Percentiles rank a stretch among this genome's conserved stretches.
Evolutionary conservation across 2,797 vertebrate species (phyloP).

Genomic region (Coilia nasus): DNA sequence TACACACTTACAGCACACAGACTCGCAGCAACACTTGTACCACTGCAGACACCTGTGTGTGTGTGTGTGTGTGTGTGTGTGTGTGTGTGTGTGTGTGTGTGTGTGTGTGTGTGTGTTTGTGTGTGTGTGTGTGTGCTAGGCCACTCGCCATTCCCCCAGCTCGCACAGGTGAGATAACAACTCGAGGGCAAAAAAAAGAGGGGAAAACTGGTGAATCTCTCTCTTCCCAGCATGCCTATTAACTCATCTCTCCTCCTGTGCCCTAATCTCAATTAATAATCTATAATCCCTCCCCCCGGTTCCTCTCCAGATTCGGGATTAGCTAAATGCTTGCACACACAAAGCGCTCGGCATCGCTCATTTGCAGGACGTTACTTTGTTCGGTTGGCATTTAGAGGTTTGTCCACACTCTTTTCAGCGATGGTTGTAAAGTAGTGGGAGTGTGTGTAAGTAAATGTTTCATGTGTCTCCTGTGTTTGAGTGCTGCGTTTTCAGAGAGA

Average conservation of each 20-base stretch:
- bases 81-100: not conserved
- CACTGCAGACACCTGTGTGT: not conserved
- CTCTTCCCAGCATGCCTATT: slow-evolving; percentile 11
- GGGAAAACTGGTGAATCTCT: not conserved
- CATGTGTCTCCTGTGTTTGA: not conserved
- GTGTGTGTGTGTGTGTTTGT: not conserved
- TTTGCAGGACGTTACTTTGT: slow-evolving; percentile 1
- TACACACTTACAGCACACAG: not conserved
- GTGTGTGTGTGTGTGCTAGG: not conserved
- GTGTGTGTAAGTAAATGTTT: not conserved
- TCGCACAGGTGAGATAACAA: not conserved
- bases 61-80: not conserved
- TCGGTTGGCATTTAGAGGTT: slow-evolving; percentile 4
- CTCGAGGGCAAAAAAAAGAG: not conserved
- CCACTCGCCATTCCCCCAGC: not conserved
- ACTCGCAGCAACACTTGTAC: not conserved
- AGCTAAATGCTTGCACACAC: slow-evolving; percentile 47
- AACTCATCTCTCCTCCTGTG: slow-evolving; percentile 30
- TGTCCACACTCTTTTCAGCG: not conserved
- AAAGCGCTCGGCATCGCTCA: slow-evolving; percentile 20
- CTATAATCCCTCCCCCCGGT: slow-evolving; percentile 6
- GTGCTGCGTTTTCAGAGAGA: not conserved
- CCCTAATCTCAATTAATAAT: slow-evolving; percentile 43
- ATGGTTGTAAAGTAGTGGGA: not conserved
- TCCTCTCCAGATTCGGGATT: slow-evolving; percentile 40